phyloP scores from a whole-genome alignment of 2,797 vertebrate genomes.

The Simalia tracyae region DNA sequence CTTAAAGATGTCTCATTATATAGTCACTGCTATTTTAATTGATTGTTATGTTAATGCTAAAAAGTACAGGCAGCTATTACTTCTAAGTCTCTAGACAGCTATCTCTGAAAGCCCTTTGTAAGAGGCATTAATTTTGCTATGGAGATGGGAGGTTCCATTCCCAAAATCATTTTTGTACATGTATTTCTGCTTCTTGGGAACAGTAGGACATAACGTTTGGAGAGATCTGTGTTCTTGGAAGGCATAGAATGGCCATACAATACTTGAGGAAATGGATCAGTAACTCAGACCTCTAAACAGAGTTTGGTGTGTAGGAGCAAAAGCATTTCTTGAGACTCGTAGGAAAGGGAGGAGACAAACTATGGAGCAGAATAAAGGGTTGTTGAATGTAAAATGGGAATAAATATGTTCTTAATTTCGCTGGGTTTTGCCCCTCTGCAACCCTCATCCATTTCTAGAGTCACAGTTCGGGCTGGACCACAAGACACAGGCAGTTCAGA shows the following conservation, averaged over 20 bases:
- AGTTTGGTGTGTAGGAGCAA: neutral
- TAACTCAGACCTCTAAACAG: neutral
- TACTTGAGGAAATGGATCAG: neutral
- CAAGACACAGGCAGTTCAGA: neutral
- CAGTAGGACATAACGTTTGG: neutral
- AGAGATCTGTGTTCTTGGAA: neutral
- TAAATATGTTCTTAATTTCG: neutral
- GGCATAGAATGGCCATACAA: neutral
- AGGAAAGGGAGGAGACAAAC: neutral
- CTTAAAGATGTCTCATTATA: conserved; percentile 11
- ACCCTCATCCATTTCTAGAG: neutral
- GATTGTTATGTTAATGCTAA: neutral
- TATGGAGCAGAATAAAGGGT: neutral
- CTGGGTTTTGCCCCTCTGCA: neutral
- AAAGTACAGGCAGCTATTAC: neutral
- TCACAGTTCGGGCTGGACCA: neutral
- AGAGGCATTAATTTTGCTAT: conserved; percentile 1
- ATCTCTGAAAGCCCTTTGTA: neutral
- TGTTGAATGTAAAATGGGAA: neutral
- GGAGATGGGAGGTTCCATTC: neutral
- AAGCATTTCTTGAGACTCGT: neutral
- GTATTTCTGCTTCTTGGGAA: neutral
- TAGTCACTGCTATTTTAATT: neutral
- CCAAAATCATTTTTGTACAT: neutral
- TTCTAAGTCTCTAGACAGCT: neutral